These are phyloP conservation scores for Mastacembelus armatus DNA, from an alignment of 2,797 vertebrate genomes.

Conservation along the genomic window DNA sequence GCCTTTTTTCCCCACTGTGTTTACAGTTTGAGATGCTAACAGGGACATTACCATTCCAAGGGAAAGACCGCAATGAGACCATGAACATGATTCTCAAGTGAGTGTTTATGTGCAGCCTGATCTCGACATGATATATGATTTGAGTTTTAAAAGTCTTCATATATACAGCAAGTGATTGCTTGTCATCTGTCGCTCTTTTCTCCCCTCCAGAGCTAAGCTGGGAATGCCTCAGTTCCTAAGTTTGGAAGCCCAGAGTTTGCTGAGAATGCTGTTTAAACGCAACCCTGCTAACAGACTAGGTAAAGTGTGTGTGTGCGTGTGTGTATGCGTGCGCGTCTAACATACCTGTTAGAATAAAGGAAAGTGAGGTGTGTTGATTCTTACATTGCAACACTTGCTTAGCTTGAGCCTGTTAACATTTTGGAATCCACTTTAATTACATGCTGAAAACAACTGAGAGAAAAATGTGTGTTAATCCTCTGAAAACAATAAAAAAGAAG, in stretches of 20 bases:
- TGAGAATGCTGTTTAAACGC: conserved; percentile 98
- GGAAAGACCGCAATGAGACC: conserved; percentile 97
- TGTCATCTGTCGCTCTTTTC: conserved; percentile 7
- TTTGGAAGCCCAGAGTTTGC: conserved; percentile 95
- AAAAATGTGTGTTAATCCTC: conserved; percentile 44
- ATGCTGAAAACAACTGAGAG: conserved; percentile 24
- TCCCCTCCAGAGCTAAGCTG: conserved; percentile 90
- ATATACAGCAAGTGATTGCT: too few relatives aligned
- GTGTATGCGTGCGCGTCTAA: too few relatives aligned
- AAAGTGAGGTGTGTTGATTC: conserved; percentile 1
- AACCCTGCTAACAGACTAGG: conserved; percentile 97
- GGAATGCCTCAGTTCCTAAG: conserved; percentile 99
- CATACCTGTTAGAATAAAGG: conserved; percentile 20
- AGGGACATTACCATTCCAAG: conserved; percentile 97
- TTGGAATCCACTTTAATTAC: conserved; percentile 47
- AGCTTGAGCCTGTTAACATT: conserved; percentile 47
- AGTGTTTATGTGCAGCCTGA: conserved; percentile 73
- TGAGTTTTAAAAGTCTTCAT: not conserved
- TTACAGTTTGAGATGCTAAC: conserved; percentile 98
- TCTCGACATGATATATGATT: not conserved
- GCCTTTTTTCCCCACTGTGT: not conserved
- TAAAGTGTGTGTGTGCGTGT: conserved; percentile 65
- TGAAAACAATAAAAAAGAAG: conserved; percentile 34
- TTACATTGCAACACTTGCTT: conserved; percentile 13
- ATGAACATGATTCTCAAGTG: conserved; percentile 99